Conservation (phyloP, 2,888 invertebrate genomes). For the Acronicta psi region DNA sequence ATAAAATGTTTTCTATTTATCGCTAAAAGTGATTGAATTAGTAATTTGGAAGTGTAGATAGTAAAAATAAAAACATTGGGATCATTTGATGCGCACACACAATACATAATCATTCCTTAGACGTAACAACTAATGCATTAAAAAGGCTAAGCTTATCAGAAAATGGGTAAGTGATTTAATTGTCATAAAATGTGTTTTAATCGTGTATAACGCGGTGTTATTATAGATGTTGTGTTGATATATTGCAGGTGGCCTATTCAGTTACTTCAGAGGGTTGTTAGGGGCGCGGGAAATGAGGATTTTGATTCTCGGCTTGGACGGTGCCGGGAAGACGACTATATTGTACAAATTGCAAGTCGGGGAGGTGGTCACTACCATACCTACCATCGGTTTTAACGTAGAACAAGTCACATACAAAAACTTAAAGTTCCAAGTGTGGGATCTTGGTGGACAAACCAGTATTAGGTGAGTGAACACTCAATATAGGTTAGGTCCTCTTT, state of each 20-base stretch:
- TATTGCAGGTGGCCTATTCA: slow-evolving; percentile 96
- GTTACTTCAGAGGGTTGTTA: slow-evolving; percentile 98
- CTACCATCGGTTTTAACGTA: slow-evolving; percentile 99
- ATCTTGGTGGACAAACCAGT: slow-evolving; percentile 99
- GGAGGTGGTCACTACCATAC: slow-evolving; percentile 99
- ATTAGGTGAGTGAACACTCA: slow-evolving; percentile 92
- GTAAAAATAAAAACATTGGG: slow-evolving; percentile 50
- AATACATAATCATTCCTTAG: slow-evolving; percentile 70
- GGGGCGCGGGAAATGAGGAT: slow-evolving; percentile 99
- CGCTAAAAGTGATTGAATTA: slow-evolving; percentile 59
- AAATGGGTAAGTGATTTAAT: slow-evolving; percentile 80
- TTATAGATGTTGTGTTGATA: slow-evolving; percentile 29
- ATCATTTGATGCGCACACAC: slow-evolving; percentile 62
- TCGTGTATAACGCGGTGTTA: slow-evolving; percentile 35
- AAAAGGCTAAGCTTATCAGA: slow-evolving; percentile 77
- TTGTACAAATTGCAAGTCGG: slow-evolving; percentile 99
- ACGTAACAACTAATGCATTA: slow-evolving; percentile 78
- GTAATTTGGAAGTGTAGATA: slow-evolving; percentile 58
- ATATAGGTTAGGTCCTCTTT: slow-evolving; percentile 57
- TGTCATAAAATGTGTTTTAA: slow-evolving; percentile 58
- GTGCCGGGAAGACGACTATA: slow-evolving; percentile 99
- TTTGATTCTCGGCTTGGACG: slow-evolving; percentile 98
- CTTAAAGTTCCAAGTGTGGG: slow-evolving; percentile 99
- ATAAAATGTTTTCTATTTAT: slow-evolving; percentile 73
- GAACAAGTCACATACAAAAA: slow-evolving; percentile 99